A percentile compares a stretch with the other conserved stretches of the same genome.
Conservation (phyloP, 1,140 invertebrate genomes). For the Pogonomyrmex californicus region DNA sequence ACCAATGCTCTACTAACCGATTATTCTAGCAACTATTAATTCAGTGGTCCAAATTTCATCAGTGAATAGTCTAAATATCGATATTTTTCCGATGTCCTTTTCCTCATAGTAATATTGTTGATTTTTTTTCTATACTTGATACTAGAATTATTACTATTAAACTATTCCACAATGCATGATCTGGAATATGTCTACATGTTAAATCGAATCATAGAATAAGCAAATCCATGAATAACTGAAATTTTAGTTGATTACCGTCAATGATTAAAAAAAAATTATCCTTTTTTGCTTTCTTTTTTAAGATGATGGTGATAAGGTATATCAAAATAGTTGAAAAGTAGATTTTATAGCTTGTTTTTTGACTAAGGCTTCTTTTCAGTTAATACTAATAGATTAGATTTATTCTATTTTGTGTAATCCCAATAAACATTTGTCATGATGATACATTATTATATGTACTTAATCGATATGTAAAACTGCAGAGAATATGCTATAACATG, state of each 20-base stretch:
- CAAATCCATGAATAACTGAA: constrained; percentile 8
- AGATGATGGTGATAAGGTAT: not conserved
- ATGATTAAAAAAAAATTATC: not conserved
- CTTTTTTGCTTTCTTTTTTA: not conserved
- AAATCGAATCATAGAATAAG: constrained; percentile 36
- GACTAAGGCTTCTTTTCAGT: constrained; percentile 34
- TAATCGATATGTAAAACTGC: constrained; percentile 30
- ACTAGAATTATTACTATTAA: constrained; percentile 20
- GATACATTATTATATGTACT: constrained; percentile 43
- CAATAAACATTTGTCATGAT: constrained; percentile 44
- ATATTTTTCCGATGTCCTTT: constrained; percentile 45
- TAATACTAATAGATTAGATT: constrained; percentile 51
- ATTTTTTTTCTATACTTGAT: constrained; percentile 17
- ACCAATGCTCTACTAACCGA: constrained; percentile 65
- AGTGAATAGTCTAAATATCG: constrained; percentile 52
- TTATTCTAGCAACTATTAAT: constrained; percentile 65
- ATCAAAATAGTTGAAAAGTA: constrained; percentile 34
- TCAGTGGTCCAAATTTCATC: constrained; percentile 71
- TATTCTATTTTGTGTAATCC: constrained; percentile 43
- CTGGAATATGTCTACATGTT: constrained; percentile 9
- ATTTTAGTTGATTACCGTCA: constrained; percentile 37
- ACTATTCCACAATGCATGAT: constrained; percentile 34
- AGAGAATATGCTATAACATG: constrained; percentile 1
- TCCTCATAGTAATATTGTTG: constrained; percentile 47
- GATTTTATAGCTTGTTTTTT: constrained; percentile 26